Percentiles rank a stretch among this genome's conserved stretches.
phyloP scores from a whole-genome alignment of 2,797 vertebrate genomes.

The Cuniculus paca region DNA sequence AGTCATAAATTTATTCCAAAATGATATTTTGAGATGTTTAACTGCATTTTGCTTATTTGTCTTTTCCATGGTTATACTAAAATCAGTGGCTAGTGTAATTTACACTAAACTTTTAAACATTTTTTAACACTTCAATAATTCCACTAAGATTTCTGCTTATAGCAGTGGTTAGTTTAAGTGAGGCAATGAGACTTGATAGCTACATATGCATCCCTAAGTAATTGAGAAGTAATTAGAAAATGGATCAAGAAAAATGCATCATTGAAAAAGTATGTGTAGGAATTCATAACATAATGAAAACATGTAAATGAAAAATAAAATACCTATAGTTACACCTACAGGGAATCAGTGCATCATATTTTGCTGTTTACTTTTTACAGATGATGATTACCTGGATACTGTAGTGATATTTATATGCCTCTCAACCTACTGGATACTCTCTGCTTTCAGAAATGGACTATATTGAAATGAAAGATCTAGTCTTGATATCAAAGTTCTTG shows the following conservation, averaged over 20 bases:
- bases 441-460: not conserved
- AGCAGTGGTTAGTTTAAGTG: not conserved
- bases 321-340: not conserved
- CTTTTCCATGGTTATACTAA: conserved; percentile 20
- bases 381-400: not conserved
- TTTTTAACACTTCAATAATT: not conserved
- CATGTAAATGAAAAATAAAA: not conserved
- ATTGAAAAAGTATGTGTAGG: not conserved
- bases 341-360: not conserved
- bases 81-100: conserved; percentile 14
- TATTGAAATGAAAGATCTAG: not conserved
- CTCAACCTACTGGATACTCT: not conserved
- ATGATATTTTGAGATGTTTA: not conserved
- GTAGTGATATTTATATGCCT: not conserved
- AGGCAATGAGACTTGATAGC: not conserved
- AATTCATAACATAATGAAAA: conserved; percentile 39
- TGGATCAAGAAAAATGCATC: not conserved
- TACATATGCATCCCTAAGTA: not conserved
- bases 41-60: conserved; percentile 12
- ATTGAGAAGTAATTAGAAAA: not conserved
- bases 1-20: not conserved
- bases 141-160: not conserved
- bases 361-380: not conserved
- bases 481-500: not conserved
- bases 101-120: not conserved